These are phyloP conservation scores for Biston betularia DNA, from an alignment of 2,888 invertebrate species.

Conservation along the genomic window DNA sequence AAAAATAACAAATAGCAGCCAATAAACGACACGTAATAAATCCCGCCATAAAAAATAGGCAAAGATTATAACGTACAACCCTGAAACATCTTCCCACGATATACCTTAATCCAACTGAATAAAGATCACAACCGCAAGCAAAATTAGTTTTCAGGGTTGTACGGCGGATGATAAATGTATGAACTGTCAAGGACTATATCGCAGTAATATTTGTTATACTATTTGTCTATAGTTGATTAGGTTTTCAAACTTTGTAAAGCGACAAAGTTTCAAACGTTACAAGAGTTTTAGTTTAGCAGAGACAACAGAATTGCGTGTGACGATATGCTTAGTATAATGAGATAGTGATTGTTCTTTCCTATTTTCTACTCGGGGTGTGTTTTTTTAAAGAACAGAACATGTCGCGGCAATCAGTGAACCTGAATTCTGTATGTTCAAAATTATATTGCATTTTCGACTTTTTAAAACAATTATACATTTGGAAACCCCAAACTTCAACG, in stretches of 20 bases:
- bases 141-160: constrained; percentile 25
- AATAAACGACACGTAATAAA: constrained; percentile 50
- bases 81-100: constrained; percentile 12
- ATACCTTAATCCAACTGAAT: constrained; percentile 11
- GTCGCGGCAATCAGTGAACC: not conserved
- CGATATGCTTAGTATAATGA: constrained; percentile 69
- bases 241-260: not conserved
- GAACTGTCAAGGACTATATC: constrained; percentile 27
- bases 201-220: not conserved
- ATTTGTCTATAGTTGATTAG: not conserved
- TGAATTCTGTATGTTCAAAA: constrained; percentile 34
- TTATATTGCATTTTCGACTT: not conserved
- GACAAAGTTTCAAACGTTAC: not conserved
- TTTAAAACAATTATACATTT: too few relatives aligned
- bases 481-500: too few relatives aligned
- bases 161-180: constrained; percentile 20
- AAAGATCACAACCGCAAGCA: constrained; percentile 13
- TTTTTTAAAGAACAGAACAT: constrained; percentile 31
- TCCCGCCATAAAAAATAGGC: constrained; percentile 46
- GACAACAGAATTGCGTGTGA: constrained; percentile 66
- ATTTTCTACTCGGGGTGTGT: constrained; percentile 55
- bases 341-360: constrained; percentile 68
- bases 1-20: constrained; percentile 48
- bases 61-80: constrained; percentile 42
- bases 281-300: constrained; percentile 19